Evolutionary conservation across 2,888 invertebrate genomes (phyloP).

Genomic region (Hetaerina titia): DNA sequence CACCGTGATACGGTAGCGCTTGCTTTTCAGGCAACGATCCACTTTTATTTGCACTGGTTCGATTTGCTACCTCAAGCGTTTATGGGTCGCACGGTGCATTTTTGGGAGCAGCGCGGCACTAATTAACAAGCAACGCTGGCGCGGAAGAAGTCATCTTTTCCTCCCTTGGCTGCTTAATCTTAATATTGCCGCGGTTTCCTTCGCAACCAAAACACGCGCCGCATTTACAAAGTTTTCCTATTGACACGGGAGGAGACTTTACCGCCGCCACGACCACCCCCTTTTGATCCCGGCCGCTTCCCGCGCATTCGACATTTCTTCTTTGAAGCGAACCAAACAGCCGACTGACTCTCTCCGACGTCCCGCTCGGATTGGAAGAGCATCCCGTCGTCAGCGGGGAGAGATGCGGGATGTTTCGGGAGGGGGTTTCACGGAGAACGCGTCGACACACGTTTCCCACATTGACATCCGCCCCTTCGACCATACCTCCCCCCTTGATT

Average conservation of each 20-base stretch:
- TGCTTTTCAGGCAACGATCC: too few species aligned
- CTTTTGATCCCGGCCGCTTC: background rate
- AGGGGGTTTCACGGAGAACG: background rate
- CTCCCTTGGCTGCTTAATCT: background rate
- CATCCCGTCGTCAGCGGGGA: too few species aligned
- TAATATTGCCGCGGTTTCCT: background rate
- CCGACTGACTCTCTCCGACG: too few species aligned
- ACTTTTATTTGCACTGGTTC: too few species aligned
- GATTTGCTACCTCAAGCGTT: too few species aligned
- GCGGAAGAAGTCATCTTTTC: background rate
- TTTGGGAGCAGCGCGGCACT: too few species aligned
- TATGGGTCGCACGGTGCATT: too few species aligned
- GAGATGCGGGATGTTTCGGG: too few species aligned
- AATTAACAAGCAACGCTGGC: too few species aligned
- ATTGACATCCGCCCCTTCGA: background rate
- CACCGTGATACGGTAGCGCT: too few species aligned
- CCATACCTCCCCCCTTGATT: background rate
- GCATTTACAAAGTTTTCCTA: background rate
- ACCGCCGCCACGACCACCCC: background rate
- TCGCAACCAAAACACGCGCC: background rate
- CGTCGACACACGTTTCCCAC: background rate
- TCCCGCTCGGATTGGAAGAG: too few species aligned
- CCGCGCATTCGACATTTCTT: background rate
- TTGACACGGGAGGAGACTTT: background rate
- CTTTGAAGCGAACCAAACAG: too few species aligned